Conservation (phyloP, 2,797 vertebrate genomes). For the Rallus crepitans region DNA sequence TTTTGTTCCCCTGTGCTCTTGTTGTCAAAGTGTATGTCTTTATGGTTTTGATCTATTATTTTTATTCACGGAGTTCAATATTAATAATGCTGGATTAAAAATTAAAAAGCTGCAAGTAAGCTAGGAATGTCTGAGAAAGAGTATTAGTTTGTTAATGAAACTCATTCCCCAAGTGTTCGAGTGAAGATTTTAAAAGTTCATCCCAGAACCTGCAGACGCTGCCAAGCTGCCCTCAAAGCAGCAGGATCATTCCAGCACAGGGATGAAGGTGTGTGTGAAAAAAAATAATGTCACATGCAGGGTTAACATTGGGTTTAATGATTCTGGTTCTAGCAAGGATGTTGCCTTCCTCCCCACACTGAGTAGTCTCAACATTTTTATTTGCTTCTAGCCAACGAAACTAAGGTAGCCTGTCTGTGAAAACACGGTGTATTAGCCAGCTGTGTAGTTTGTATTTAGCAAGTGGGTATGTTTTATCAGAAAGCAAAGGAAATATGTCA, state of each 20-base stretch:
- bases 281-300: background rate
- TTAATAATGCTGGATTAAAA: background rate
- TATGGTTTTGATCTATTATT: background rate
- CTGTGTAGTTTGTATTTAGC: background rate
- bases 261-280: background rate
- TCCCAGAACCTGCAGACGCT: background rate
- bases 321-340: background rate
- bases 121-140: background rate
- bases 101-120: background rate
- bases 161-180: fast-evolving
- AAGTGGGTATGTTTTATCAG: background rate
- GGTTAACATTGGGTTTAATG: background rate
- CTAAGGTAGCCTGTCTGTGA: background rate
- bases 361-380: background rate
- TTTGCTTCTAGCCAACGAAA: background rate
- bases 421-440: background rate
- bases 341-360: background rate
- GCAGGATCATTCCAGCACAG: background rate
- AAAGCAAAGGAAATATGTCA: slow-evolving; percentile 13
- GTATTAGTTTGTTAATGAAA: background rate
- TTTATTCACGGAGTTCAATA: background rate
- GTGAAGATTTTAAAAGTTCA: background rate
- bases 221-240: background rate
- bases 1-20: background rate
- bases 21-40: background rate